Evolutionary conservation across 2,113 vertebrate species (phyloP).

Genomic region (Protobothrops flavoviridis): DNA sequence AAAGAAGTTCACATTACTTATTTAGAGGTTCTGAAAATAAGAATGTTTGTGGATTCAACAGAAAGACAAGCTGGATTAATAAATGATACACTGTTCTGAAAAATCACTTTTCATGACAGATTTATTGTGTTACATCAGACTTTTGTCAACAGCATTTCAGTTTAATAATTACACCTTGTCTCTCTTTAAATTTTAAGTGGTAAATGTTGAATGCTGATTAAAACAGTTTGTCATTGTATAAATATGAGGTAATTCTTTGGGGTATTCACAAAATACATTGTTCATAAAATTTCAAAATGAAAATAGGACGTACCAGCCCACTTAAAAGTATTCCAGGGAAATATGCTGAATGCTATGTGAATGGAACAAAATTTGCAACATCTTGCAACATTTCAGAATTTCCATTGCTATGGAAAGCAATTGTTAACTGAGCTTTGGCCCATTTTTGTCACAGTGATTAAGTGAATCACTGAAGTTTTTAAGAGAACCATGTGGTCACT

Average conservation of each 20-base stretch:
- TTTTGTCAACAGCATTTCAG: slow-evolving; percentile 23
- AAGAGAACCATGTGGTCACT: background rate
- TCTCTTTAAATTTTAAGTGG: slow-evolving; percentile 14
- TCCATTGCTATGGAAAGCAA: too few relatives aligned
- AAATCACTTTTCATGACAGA: slow-evolving; percentile 39
- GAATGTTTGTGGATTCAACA: background rate
- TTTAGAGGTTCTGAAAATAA: background rate
- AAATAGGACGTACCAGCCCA: background rate
- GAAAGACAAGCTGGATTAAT: background rate
- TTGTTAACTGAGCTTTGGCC: background rate
- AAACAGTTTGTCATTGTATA: background rate
- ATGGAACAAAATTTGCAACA: background rate
- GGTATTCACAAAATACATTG: background rate
- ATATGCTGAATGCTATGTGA: background rate
- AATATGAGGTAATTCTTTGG: background rate
- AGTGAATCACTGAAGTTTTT: background rate
- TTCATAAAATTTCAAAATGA: background rate
- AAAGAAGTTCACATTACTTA: background rate
- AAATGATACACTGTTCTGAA: slow-evolving; percentile 19
- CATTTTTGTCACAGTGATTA: background rate
- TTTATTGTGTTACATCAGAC: slow-evolving; percentile 14
- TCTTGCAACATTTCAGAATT: background rate
- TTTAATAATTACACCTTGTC: slow-evolving; percentile 48
- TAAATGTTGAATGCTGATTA: slow-evolving; percentile 25
- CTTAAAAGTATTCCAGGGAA: background rate